phyloP scores from a whole-genome alignment of 2,888 invertebrate species.

The Lottia scabra region DNA sequence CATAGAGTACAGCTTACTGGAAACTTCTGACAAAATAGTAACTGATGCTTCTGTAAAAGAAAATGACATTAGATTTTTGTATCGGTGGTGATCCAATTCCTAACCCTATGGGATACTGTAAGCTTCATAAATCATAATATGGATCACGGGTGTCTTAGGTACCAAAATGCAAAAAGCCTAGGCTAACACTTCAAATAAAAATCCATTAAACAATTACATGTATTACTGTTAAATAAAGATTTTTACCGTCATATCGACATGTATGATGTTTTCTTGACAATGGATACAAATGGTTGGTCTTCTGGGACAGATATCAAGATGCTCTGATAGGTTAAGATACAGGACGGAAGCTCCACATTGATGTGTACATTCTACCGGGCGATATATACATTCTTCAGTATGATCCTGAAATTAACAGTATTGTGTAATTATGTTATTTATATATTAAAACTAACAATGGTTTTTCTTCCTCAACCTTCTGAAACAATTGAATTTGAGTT shows the following conservation, averaged over 20 bases:
- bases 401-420: constrained; percentile 33
- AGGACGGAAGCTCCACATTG: constrained; percentile 34
- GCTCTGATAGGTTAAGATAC: constrained; percentile 29
- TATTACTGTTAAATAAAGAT: neutral
- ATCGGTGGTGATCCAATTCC: too few species aligned
- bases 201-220: too few species aligned
- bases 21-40: constrained; percentile 54
- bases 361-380: constrained; percentile 31
- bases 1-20: constrained; percentile 58
- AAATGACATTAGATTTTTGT: neutral
- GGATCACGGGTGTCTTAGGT: too few species aligned
- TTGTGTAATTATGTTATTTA: neutral
- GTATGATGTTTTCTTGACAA: constrained; percentile 38
- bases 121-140: too few species aligned
- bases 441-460: too few species aligned
- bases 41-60: constrained; percentile 52
- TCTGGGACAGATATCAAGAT: constrained; percentile 38
- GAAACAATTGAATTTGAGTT: too few species aligned
- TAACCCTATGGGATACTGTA: too few species aligned
- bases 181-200: too few species aligned
- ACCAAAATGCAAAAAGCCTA: too few species aligned
- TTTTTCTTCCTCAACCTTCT: too few species aligned
- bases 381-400: constrained; percentile 26
- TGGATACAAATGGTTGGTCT: constrained; percentile 45
- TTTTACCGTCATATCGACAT: constrained; percentile 44